Base-by-base conservation (phyloP, 2,888 invertebrate species). In the Drosophila rellima region DNA sequence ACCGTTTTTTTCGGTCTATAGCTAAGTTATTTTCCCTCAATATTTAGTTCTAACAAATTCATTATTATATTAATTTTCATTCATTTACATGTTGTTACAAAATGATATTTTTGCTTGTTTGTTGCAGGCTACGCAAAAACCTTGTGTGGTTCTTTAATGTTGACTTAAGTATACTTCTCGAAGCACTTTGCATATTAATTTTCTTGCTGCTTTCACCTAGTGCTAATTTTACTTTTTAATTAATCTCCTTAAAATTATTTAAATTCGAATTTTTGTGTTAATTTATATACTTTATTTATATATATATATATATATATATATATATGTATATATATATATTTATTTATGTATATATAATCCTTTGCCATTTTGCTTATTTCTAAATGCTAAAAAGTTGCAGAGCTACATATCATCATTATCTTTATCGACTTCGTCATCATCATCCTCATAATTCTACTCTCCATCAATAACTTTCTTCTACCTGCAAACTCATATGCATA, bases 191-290 rank as follows among this genome's bases (percentile, higher is more conserved):
- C 84, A 83, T 86, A 74, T 76, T 83, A 70, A 72, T 74, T 84
- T 77, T 74, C 79, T 55, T 75, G 66, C 69, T 81, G 74, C 69
- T 77, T 74, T 74, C 66, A 69, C 74, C 78, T 88, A 82, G 71
- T 78, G 66, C 88, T 89, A 85, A 75, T 45, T 72, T 70, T 52
- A 59, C 64, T 78, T 79, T 67, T 66, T 67, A 47, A 69, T 85
- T 70, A 57, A 54, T 69, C 75, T 75, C 70, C 91, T 91, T 91
- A 91, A 78, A 88, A 90, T 88, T 91, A 91, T 83, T 91, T 91
- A 91, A 91, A 91, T 91, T 91, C 91, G 91, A 91, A 91, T 90
- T 91, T 91, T 89, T 91, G 91, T 91, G 91, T 90, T 91, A 90
- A 90, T 85, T 88, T 90, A 82, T 71, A 70, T 84, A 68, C 64